Evolutionary conservation across 2,113 vertebrate species (phyloP).

Genomic region (Lates calcarifer): DNA sequence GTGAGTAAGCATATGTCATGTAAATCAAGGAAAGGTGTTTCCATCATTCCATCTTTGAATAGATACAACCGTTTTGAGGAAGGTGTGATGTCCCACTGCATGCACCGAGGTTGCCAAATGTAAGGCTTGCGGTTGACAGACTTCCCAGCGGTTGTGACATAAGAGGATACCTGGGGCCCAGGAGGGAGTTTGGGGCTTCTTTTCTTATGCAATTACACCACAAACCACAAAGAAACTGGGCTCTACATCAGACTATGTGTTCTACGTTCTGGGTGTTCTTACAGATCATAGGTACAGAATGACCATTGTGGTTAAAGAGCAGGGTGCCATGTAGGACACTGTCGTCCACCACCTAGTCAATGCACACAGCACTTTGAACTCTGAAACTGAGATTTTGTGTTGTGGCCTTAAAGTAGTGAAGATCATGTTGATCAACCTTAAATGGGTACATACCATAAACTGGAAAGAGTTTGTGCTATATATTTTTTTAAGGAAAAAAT

Average conservation of each 20-base stretch:
- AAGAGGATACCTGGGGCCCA: slow-evolving; percentile 64
- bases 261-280: not conserved
- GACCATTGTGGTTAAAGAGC: not conserved
- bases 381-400: too few relatives aligned
- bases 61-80: slow-evolving; percentile 69
- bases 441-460: too few relatives aligned
- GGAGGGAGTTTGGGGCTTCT: not conserved
- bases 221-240: slow-evolving; percentile 48
- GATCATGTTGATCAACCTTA: too few relatives aligned
- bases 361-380: not conserved
- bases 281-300: not conserved
- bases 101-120: slow-evolving; percentile 53
- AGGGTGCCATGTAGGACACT: too few relatives aligned
- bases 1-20: slow-evolving; percentile 69
- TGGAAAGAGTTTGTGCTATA: too few relatives aligned
- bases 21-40: slow-evolving; percentile 69
- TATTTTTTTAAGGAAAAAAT: too few relatives aligned
- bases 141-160: slow-evolving; percentile 65
- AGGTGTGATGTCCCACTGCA: slow-evolving; percentile 52
- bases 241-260: not conserved
- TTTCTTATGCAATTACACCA: slow-evolving; percentile 62
- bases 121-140: slow-evolving; percentile 59
- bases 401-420: too few relatives aligned
- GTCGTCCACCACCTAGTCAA: not conserved
- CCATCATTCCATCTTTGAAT: slow-evolving; percentile 59